Percentiles rank a stretch among this genome's conserved stretches.
These are phyloP conservation scores for Geotrypetes seraphini DNA, from an alignment of 2,797 vertebrate species.

Conservation along the genomic window DNA sequence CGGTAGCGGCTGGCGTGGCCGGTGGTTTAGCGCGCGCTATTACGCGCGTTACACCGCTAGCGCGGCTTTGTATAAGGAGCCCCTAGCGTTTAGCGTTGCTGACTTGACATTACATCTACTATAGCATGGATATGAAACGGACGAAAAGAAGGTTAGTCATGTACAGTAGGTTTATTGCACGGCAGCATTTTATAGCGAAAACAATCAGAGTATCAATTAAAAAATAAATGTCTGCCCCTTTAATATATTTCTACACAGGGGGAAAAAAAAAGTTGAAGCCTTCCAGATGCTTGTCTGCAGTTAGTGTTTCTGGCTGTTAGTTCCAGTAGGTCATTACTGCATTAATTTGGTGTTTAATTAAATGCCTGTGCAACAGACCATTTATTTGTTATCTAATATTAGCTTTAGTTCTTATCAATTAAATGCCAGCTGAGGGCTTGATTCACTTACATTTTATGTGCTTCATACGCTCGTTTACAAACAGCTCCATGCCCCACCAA, in stretches of 20 bases:
- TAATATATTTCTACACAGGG: constrained; percentile 37
- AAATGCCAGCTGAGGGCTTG: constrained; percentile 67
- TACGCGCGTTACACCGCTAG: no score
- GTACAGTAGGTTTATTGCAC: constrained; percentile 1
- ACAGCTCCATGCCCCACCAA: constrained; percentile 32
- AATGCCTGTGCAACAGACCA: constrained; percentile 73
- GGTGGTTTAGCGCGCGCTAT: no score
- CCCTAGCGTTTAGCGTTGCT: neutral
- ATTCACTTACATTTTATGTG: constrained; percentile 62
- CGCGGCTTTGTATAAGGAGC: no score
- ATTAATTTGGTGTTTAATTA: constrained; percentile 77
- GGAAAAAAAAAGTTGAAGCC: constrained; percentile 44
- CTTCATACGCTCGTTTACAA: constrained; percentile 52
- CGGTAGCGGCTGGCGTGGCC: no score
- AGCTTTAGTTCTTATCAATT: constrained; percentile 76
- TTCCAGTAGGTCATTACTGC: constrained; percentile 74
- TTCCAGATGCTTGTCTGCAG: constrained; percentile 59
- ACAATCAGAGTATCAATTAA: constrained; percentile 19
- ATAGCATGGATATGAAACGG: neutral
- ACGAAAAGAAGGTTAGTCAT: constrained; percentile 8
- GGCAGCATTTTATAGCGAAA: constrained; percentile 5
- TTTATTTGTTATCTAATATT: constrained; percentile 79
- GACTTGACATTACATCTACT: neutral
- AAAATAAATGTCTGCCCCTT: constrained; percentile 44
- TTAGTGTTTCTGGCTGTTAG: constrained; percentile 68